Base-by-base conservation (phyloP, 2,888 invertebrate genomes). In the Andricus curvator region DNA sequence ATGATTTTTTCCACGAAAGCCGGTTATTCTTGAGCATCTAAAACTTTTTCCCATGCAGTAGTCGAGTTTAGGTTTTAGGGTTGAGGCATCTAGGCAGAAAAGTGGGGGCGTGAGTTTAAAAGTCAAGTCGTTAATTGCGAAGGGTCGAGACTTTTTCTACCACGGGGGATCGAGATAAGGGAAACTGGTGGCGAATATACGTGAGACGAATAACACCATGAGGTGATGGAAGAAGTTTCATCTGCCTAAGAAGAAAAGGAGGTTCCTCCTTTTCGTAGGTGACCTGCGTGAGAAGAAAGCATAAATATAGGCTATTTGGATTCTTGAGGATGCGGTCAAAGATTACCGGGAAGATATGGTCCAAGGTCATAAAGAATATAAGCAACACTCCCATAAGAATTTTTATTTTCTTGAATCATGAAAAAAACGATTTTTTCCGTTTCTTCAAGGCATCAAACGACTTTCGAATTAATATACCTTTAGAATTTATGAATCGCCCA, bases 161-260 rank as follows among this genome's bases (percentile, higher is more conserved):
- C 51, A 17, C 11, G 51, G n/a, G 1, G 33, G 51, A 70, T 70
- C 33, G 68, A 22, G 70, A 70, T 70, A 70, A 70, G 70, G 80
- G 84, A 81, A 41, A 81, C 41, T 81, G 81, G 80, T 83, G 80
- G 78, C 80, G 84, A 80, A 81, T 85, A 84, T 86, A 89, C 89
- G 89, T 89, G 89, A 89, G 85, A 65, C 78, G 89, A 89, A 89
- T 89, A 81, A 79, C 74, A 80, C 84, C 79, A 81, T 84, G 80
- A 86, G 82, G 83, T 84, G 83, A 87, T 85, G 85, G 86, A 88
- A 86, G 83, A 84, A 84, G 83, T 85, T 78, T 56, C 79, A 74
- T 37, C 33, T 60, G 9, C 0, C 29, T 4, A 48, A 33, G 74
- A 51, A 56, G n/a, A 74, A 70, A 56, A 74, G 56, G 33, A 74